A percentile compares a stretch with the other conserved stretches of the same genome.
Conservation (phyloP, 2,113 vertebrate species). For the Macquaria ambigua region DNA sequence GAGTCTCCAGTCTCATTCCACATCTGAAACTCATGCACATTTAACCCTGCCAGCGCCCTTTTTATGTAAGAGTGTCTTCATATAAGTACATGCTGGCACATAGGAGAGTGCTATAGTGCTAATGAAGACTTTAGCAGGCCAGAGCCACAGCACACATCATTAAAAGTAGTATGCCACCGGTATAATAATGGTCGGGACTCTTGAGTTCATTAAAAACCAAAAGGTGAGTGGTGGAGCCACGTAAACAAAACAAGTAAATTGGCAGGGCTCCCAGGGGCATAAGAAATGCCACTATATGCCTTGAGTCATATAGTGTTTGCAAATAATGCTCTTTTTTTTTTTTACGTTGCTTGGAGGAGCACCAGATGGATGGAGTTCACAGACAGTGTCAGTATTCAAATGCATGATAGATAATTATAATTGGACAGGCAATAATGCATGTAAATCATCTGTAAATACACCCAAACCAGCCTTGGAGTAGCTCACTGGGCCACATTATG, state of each 20-base stretch:
- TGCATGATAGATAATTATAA: slow-evolving; percentile 35
- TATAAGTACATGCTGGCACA: slow-evolving; percentile 28
- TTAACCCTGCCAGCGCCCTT: slow-evolving; percentile 44
- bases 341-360: slow-evolving; percentile 7
- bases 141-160: slow-evolving; percentile 61
- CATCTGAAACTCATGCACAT: slow-evolving; percentile 47
- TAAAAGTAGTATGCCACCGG: slow-evolving; percentile 52
- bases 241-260: slow-evolving; percentile 73
- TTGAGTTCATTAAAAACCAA: slow-evolving; percentile 69
- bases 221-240: slow-evolving; percentile 48
- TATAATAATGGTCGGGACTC: slow-evolving; percentile 46
- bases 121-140: slow-evolving; percentile 61
- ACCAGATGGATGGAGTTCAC: slow-evolving; percentile 29
- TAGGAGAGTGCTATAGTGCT: slow-evolving; percentile 41
- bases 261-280: slow-evolving; percentile 27
- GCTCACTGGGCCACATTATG: not conserved
- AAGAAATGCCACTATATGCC: not conserved
- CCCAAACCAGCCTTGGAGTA: not conserved
- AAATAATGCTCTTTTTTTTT: slow-evolving; percentile 16
- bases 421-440: not conserved
- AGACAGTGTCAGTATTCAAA: slow-evolving; percentile 8
- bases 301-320: not conserved
- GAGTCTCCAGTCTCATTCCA: slow-evolving; percentile 46
- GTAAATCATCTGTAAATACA: slow-evolving; percentile 18
- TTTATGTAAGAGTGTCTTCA: slow-evolving; percentile 28